phyloP scores from a whole-genome alignment of 2,797 vertebrate genomes.

The Melanotaenia maccullochi region DNA sequence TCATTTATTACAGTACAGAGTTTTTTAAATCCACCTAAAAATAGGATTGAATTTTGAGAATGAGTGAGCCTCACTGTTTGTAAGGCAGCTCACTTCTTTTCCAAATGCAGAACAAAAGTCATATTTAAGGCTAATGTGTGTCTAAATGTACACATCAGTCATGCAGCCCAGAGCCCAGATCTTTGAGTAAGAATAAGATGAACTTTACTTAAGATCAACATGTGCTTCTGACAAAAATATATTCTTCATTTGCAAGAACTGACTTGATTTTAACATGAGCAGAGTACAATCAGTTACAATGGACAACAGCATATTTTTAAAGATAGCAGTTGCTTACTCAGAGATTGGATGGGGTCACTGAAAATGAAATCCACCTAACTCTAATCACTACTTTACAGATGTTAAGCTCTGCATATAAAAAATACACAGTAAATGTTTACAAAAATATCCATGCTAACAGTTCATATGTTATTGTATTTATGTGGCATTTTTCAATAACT shows the following conservation, averaged over 20 bases:
- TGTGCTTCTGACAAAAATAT: conserved; percentile 2
- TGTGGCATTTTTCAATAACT: too few relatives aligned
- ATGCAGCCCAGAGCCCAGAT: conserved; percentile 6
- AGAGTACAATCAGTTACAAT: conserved; percentile 20
- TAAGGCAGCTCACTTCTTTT: background rate
- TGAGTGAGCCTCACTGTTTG: conserved; percentile 24
- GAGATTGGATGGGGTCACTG: too few relatives aligned
- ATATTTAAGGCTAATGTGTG: conserved; percentile 12
- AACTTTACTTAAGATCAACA: conserved; percentile 18
- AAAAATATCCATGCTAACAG: too few relatives aligned
- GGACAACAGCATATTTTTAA: conserved; percentile 5
- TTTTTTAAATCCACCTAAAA: conserved; percentile 15
- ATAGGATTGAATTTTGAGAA: conserved; percentile 19
- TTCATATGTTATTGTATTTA: too few relatives aligned
- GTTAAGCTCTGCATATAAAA: too few relatives aligned
- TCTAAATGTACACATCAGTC: background rate
- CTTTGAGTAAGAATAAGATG: conserved; percentile 12
- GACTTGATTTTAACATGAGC: background rate
- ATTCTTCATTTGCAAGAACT: conserved; percentile 10
- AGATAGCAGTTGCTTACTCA: background rate
- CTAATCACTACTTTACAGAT: too few relatives aligned
- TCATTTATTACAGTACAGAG: conserved; percentile 1
- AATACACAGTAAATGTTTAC: too few relatives aligned
- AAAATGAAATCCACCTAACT: too few relatives aligned
- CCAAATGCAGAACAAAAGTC: background rate